phyloP scores from a whole-genome alignment of 2,888 invertebrate genomes.

The Dinocampus coccinellae region DNA sequence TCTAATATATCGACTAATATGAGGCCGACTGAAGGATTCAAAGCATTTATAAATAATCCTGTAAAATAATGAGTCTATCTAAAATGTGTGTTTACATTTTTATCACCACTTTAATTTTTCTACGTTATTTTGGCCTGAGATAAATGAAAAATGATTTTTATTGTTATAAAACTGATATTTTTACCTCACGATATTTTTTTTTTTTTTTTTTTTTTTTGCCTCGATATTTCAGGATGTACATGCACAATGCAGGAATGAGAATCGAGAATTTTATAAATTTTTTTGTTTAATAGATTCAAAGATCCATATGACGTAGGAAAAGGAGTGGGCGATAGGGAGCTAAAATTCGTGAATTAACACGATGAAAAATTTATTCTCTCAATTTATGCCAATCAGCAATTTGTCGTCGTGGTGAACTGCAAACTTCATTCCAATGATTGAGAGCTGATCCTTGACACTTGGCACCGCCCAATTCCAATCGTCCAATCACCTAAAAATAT shows the following conservation, averaged over 20 bases:
- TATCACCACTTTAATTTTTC: not conserved
- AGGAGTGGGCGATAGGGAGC: conserved; percentile 35
- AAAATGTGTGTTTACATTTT: not conserved
- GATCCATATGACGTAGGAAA: conserved; percentile 37
- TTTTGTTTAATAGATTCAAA: conserved; percentile 29
- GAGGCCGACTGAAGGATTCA: conserved; percentile 6
- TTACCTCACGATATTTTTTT: conserved; percentile 5
- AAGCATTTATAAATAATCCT: not conserved
- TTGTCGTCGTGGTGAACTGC: conserved; percentile 96
- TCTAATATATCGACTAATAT: conserved; percentile 4
- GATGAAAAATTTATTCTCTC: conserved; percentile 77
- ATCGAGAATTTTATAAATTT: conserved; percentile 15
- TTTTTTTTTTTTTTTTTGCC: conserved; percentile 26
- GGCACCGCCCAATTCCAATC: conserved; percentile 90
- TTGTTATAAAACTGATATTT: conserved; percentile 56
- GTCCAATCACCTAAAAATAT: conserved; percentile 86
- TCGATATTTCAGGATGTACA: conserved; percentile 35
- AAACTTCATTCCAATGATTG: conserved; percentile 98
- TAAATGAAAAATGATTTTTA: not conserved
- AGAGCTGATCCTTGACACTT: conserved; percentile 85
- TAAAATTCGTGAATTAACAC: conserved; percentile 6
- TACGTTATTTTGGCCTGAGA: not conserved
- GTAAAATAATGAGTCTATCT: not conserved
- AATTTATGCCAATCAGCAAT: conserved; percentile 99
- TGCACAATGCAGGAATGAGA: conserved; percentile 27